Base-by-base conservation (phyloP, 2,797 vertebrate species). In the Dendrocincla tyrannina region DNA sequence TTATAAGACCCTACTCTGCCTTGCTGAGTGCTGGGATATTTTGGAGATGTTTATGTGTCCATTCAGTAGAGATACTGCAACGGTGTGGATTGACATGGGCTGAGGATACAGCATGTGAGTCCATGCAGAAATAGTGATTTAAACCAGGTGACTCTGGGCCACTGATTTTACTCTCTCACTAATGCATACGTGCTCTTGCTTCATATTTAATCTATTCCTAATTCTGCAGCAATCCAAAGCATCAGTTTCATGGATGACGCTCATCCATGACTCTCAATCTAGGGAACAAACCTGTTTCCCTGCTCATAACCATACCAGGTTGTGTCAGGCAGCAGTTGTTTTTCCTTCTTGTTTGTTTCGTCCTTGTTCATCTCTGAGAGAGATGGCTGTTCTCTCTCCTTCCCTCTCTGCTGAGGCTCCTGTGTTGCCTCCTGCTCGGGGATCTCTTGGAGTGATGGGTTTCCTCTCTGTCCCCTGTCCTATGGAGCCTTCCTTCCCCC, bases 81-180 rank as follows among this genome's bases (percentile, higher is more conserved):
- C 2, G 39, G 52, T 39, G 60, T 56, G 37, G 59, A 50, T 13
- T 37, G 62, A n/a, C 25, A 1, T 0, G 20, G 33, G 39, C 88
- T 67, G 52, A 76, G 39, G 44, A 46, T 2, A 7, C 20, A 56
- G 69, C 53, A 23, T 0, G 0, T 2, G 35, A 64, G 13, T n/a
- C 50, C 8, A 6, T 6, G 59, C 17, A 63, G 37, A 68, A 86
- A 42, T 1, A 44, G 15, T 10, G 25, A 56, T 85, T 94, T 76
- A 84, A 78, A 73, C 10, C 28, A 9, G 25, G 19, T 59, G 58
- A 41, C 22, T n/a, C 13, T 2, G 37, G 25, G 42, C 25, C 42
- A 37, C 7, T 0, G 4, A 13, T 82, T 84, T 91, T n/a, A 22
- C 49, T 53, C 24, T 35, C 59, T 67, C 20, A 13, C 11, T 3